These are phyloP conservation scores for Zosterops borbonicus DNA, from an alignment of 2,113 vertebrate genomes.

Conservation along the genomic window DNA sequence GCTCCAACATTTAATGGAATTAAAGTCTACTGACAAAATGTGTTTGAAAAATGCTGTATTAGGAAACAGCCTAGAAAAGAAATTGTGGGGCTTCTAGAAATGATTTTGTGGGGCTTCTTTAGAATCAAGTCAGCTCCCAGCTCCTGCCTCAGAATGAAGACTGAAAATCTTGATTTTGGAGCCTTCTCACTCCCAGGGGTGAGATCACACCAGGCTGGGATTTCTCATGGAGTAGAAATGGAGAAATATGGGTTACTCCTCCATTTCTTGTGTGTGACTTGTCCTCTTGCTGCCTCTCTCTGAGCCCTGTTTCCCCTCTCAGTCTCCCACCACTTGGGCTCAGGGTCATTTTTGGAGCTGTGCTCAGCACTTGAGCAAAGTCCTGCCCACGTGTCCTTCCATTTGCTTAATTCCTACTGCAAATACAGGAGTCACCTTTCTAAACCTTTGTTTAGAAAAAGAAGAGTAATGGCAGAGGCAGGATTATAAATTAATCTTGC, in stretches of 20 bases:
- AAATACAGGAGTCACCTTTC: background rate
- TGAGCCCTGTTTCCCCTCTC: background rate
- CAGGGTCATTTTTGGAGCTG: background rate
- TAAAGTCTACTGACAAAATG: background rate
- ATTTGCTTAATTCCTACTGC: background rate
- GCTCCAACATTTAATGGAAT: background rate
- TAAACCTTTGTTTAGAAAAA: background rate
- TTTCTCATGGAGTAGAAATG: background rate
- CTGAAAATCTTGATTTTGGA: background rate
- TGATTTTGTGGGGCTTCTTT: background rate
- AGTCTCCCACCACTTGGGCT: background rate
- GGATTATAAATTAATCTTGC: slow-evolving; percentile 15
- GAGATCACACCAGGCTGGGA: background rate
- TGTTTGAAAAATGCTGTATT: background rate
- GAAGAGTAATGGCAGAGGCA: background rate
- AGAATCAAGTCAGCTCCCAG: background rate
- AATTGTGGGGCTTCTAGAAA: background rate
- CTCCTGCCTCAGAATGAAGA: background rate
- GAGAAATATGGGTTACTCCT: background rate
- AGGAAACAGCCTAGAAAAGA: background rate
- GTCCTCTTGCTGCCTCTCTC: background rate
- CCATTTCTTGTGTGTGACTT: background rate
- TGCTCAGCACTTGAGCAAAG: background rate
- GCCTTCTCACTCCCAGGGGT: background rate
- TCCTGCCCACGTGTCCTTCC: background rate